Conservation (phyloP, 1,140 invertebrate species). For the Philopotamus ludificatus region DNA sequence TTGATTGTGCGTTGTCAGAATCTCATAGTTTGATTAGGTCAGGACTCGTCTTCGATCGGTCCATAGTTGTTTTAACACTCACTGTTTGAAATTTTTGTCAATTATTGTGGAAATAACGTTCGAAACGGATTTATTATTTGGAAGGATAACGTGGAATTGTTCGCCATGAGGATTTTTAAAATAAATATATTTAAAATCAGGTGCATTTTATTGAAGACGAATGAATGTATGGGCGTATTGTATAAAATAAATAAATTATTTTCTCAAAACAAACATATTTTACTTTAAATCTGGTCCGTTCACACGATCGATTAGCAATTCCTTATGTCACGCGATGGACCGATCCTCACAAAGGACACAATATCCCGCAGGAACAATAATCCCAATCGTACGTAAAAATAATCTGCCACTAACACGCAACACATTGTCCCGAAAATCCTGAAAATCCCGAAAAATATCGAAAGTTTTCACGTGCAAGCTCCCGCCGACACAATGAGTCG, state of each 20-base stretch:
- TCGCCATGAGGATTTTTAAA: background rate
- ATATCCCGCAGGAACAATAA: background rate
- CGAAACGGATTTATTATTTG: constrained; percentile 11
- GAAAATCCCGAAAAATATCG: background rate
- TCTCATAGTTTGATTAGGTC: no score
- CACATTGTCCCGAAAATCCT: background rate
- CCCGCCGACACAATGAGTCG: background rate
- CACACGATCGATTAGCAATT: background rate
- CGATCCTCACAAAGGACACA: background rate
- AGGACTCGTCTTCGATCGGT: no score
- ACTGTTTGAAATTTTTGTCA: no score
- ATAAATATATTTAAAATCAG: background rate
- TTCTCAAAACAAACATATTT: no score
- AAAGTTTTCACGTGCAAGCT: background rate
- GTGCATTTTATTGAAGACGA: constrained; percentile 17
- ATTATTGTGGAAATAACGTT: no score
- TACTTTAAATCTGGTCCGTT: no score
- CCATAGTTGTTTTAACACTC: no score
- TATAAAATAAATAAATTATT: constrained; percentile 24
- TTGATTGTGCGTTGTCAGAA: no score
- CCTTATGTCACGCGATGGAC: background rate
- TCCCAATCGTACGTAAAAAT: background rate
- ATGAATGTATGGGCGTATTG: constrained; percentile 7
- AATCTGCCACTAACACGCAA: background rate
- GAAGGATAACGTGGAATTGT: background rate